Base-by-base conservation (phyloP, 2,113 vertebrate species). In the Crocuta crocuta region DNA sequence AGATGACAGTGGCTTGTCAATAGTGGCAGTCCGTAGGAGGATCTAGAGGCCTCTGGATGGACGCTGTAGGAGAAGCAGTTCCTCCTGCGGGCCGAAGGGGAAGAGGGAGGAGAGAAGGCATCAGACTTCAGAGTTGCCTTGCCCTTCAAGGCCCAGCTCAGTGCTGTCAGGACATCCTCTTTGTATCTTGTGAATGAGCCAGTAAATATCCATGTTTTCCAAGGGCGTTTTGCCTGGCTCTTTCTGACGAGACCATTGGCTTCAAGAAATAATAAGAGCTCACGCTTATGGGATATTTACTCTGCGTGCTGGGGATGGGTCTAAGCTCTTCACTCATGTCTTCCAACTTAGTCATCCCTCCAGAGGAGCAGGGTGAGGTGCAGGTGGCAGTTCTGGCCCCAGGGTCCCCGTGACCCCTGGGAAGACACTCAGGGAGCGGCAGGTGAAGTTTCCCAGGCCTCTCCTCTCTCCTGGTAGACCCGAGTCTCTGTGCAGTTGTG, bases 221-320 rank as follows among this genome's bases (percentile, higher is more conserved):
- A 76, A 66, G 74, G 92, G 61, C 68, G 31, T 15, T 68, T 81
- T 73, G 50, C 71, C 61, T 28, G 26, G 35, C 26, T 4, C 73
- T 89, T 89, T 55, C 88, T 86, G 66, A 55, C 74, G 43, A 82
- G 63, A n/a, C 65, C 65, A 17, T 86, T 89, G 89, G 65, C 80
- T 17, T 84, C 70, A 70, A 48, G 78, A 45, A 89, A 45, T 61
- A 45, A 21, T 26, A 31, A 48, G 26, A 28, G 26, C 70, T 28
- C 61, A 43, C 5, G 23, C 89, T 92, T 81, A 33, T 0, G 70
- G 58, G 70, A 23, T 68, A 48, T 31, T 80, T 92, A 23, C 78
- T 73, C 23, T 39, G 89, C 28, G 89, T 66, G 63, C 88, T 19
- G 6, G 48, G 58, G 50, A 13, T 73, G n/a, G 15, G 93, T 48